These are phyloP conservation scores for Aphelocoma californica DNA, from an alignment of 2,797 vertebrate species.

Conservation along the genomic window DNA sequence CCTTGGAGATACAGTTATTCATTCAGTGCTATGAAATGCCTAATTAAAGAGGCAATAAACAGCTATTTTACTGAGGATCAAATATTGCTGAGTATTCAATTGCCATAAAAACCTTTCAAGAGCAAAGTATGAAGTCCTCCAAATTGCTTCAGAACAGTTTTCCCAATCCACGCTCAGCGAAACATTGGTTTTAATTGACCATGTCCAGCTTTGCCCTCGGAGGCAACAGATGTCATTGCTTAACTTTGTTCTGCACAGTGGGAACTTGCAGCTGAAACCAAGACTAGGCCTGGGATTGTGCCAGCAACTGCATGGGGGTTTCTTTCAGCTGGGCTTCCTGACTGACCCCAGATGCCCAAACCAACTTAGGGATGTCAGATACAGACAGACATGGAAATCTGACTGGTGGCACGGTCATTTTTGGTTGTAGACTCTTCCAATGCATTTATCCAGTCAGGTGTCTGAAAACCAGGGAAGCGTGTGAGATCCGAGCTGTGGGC, in stretches of 20 bases:
- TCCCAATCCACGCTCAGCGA: background rate
- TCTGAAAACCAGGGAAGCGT: background rate
- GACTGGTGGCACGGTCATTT: background rate
- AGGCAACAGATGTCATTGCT: background rate
- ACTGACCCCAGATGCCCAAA: background rate
- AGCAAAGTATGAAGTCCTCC: slow-evolving; percentile 37
- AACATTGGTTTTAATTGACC: slow-evolving; percentile 22
- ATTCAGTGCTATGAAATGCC: slow-evolving; percentile 59
- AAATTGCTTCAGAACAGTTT: background rate
- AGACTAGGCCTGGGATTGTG: background rate
- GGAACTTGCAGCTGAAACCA: background rate
- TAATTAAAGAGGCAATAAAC: slow-evolving; percentile 66
- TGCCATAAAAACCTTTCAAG: slow-evolving; percentile 36
- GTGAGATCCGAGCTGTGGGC: background rate
- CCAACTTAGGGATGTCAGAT: background rate
- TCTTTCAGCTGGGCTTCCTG: background rate
- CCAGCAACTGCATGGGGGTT: background rate
- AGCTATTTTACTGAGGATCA: slow-evolving; percentile 44
- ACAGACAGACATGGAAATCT: background rate
- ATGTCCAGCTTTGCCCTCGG: background rate
- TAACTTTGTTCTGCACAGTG: background rate
- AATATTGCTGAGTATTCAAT: slow-evolving; percentile 50
- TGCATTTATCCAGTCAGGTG: background rate
- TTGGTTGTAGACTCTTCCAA: background rate
- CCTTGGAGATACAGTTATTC: slow-evolving; percentile 49